A percentile compares a stretch with the other conserved stretches of the same genome.
Conservation (phyloP, 1,140 invertebrate species). For the Grapholita molesta region DNA sequence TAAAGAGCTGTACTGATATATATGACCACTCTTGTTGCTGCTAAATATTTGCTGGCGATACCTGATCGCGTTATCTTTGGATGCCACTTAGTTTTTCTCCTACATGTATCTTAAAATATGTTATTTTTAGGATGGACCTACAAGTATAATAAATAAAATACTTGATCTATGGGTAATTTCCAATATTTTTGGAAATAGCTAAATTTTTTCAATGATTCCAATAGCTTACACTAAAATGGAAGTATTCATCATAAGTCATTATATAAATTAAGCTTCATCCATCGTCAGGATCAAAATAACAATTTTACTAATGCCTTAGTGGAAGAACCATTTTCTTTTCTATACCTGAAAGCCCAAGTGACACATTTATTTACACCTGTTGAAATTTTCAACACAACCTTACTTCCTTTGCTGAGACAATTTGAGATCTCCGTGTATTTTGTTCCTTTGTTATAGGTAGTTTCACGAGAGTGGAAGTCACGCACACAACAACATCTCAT, state of each 20-base stretch:
- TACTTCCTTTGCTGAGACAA: too few species aligned
- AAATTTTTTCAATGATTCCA: background rate
- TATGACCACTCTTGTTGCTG: too few species aligned
- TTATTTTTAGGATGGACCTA: background rate
- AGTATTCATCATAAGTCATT: background rate
- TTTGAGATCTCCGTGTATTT: too few species aligned
- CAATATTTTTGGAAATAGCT: background rate
- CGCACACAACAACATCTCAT: too few species aligned
- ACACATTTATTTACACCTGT: too few species aligned
- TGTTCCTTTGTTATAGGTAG: too few species aligned
- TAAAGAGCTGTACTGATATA: too few species aligned
- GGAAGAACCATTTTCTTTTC: background rate
- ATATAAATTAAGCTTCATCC: background rate
- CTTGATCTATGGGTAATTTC: background rate
- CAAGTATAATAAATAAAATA: background rate
- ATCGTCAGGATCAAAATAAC: background rate
- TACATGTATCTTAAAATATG: background rate
- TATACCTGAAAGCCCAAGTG: background rate
- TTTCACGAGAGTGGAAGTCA: too few species aligned
- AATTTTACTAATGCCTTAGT: conserved; percentile 1
- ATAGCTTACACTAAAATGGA: background rate
- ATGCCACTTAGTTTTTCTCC: conserved; percentile 2
- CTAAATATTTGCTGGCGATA: too few species aligned
- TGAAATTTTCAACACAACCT: too few species aligned
- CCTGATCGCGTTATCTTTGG: background rate